Evolutionary conservation across 2,888 invertebrate genomes (phyloP).

Genomic region (Ormyrus pomaceus): DNA sequence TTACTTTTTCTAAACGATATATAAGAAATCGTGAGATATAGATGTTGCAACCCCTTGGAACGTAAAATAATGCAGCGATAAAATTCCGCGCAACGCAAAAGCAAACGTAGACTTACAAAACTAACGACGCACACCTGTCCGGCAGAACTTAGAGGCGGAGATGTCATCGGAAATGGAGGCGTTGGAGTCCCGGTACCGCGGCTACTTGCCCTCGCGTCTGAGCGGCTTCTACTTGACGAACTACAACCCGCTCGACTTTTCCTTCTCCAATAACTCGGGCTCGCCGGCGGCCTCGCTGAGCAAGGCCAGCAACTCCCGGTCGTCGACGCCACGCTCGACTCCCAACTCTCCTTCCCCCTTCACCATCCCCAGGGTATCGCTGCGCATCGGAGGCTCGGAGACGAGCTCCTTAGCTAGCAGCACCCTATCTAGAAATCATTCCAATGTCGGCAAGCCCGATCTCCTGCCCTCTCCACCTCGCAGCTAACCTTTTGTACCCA

Average conservation of each 20-base stretch:
- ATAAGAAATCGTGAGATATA: too few relatives aligned
- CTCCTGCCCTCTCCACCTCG: constrained; percentile 58
- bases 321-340: constrained; percentile 62
- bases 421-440: constrained; percentile 65
- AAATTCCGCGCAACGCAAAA: too few relatives aligned
- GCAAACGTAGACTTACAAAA: neutral
- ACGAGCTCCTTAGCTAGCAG: constrained; percentile 65
- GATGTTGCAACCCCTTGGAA: too few relatives aligned
- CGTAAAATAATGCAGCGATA: too few relatives aligned
- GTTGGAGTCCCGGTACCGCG: constrained; percentile 75
- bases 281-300: constrained; percentile 54
- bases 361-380: constrained; percentile 70
- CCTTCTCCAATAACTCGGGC: constrained; percentile 57
- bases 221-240: constrained; percentile 69
- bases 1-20: too few relatives aligned
- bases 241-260: constrained; percentile 64
- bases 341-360: constrained; percentile 69
- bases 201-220: constrained; percentile 71
- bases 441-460: constrained; percentile 62
- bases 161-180: constrained; percentile 75
- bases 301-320: constrained; percentile 24
- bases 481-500: constrained; percentile 11
- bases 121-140: constrained; percentile 59
- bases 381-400: constrained; percentile 68
- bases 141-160: constrained; percentile 78